Base-by-base conservation (phyloP, 2,113 vertebrate species). In the Etia nguti region DNA sequence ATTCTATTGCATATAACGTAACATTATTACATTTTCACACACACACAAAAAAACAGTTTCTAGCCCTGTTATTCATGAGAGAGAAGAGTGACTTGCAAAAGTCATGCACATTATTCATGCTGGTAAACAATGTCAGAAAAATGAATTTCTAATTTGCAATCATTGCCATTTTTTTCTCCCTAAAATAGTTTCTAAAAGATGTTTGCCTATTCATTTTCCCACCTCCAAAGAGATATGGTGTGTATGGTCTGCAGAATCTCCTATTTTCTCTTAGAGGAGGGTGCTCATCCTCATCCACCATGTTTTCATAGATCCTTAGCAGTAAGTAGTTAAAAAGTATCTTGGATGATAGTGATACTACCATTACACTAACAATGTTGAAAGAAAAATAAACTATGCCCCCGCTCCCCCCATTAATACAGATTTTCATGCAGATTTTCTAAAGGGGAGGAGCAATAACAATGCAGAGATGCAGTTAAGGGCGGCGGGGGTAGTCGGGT, bases 71-170 rank as follows among this genome's bases (percentile, higher is more conserved):
- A 88, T 90, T 93, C 82, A 52, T 85, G 85, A 88, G 86, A 85
- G 89, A 62, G 83, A 54, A 86, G 91, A 93, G 92, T 95, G 95
- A 93, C 95, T 96, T 95, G 94, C 95, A 96, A 94, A 94, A 94
- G 89, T 93, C 93, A 96, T 97, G 96, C 96, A 96, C 88, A 96
- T 95, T 95, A 94, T 90, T 96, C 96, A 96, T 97, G 96, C 96
- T 96, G 95, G 93, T 96, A 96, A 96, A 96, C 94, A 94, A 95
- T 92, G 92, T 95, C 92, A 95, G 92, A 93, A 96, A 95, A 96
- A 95, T 93, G 91, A 93, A 92, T 89, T 94, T 94, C 88, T 90
- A 83, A 89, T 89, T 93, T 92, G 91, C 86, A 91, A 79, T 88
- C 82, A 6, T 81, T 90, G 43, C 50, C 46, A 68, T 83, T 83